These are phyloP conservation scores for Thereva nobilitata DNA, from an alignment of 2,888 invertebrate species.

Conservation along the genomic window DNA sequence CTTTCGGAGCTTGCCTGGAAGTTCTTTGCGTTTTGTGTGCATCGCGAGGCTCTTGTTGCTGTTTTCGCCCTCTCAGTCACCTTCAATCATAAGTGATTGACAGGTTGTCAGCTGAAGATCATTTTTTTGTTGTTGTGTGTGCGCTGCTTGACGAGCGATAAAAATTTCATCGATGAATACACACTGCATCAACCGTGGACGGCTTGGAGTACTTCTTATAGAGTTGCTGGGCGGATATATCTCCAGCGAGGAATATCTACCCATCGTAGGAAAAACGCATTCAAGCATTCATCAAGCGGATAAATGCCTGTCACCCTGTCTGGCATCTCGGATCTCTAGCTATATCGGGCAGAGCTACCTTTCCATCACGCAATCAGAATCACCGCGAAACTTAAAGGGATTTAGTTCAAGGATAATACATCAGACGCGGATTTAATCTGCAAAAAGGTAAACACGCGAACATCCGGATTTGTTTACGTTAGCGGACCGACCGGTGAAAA, in stretches of 20 bases:
- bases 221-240: neutral
- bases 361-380: slow-evolving; percentile 33
- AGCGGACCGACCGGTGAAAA: neutral
- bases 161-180: slow-evolving; percentile 29
- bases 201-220: neutral
- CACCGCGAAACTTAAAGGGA: slow-evolving; percentile 29
- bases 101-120: slow-evolving; percentile 41
- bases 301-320: slow-evolving; percentile 22
- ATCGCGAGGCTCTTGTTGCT: neutral
- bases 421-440: neutral
- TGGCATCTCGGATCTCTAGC: neutral
- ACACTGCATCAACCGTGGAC: neutral
- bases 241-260: neutral
- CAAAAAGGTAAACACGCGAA: neutral
- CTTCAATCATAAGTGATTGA: slow-evolving; percentile 43
- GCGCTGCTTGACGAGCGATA: slow-evolving; percentile 30
- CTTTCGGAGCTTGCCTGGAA: neutral
- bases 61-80: slow-evolving; percentile 39
- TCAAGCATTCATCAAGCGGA: slow-evolving; percentile 14
- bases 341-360: slow-evolving; percentile 24
- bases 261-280: slow-evolving; percentile 6
- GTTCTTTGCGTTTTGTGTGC: neutral
- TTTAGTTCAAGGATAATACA: neutral
- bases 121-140: slow-evolving; percentile 22
- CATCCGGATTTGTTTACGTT: slow-evolving; percentile 13